Evolutionary conservation across 2,113 vertebrate species (phyloP), one percentile per base, ranked within the genome.

Genomic region (Hippopotamus amphibius): DNA sequence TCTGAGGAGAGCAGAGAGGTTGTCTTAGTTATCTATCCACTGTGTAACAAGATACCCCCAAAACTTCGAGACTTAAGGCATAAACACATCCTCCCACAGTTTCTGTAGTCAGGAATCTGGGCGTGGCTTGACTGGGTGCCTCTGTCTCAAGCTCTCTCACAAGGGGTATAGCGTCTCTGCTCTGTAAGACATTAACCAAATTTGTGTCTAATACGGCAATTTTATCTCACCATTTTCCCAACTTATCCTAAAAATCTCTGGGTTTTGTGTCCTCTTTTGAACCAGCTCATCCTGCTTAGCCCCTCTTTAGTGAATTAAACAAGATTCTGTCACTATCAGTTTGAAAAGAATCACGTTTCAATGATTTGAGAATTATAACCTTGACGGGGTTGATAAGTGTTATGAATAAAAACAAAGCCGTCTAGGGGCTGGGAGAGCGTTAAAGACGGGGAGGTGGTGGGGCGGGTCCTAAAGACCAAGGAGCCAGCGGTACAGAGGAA

Each of bases 371-470:
- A 69, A 37, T 28, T 37, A 26, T 17, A 48, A 41, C 30, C 11
- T 66, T 17, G 17, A 48, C 10, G 1, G 76, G 55, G 9, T 59
- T 55, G 46, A n/a, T 28, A 4, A 57, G 43, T 8, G 48, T 37
- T 7, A 50, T 3, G 14, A 53, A 30, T 37, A 33, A 55, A 30
- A 37, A 21, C 6, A 24, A 43, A 72, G n/a, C n/a, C 2, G 1
- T 55, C 2, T 2, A 4, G 19, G 6, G 0, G 46, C 2, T 2
- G 3, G 19, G 6, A 0, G 46, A 81, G 74, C 7, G 5, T 15
- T 37, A 21, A 28, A 13, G 26, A 11, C 17, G 65, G 33, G 59
- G 37, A 21, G 6, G 15, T 2, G 19, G 8, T 2, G 10, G n/a
- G 19, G 43, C 9, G 5, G 41, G 41, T 79, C 37, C 22, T 57